Evolutionary conservation across 1,140 invertebrate genomes (phyloP).

Genomic region (Bactericera cockerelli): DNA sequence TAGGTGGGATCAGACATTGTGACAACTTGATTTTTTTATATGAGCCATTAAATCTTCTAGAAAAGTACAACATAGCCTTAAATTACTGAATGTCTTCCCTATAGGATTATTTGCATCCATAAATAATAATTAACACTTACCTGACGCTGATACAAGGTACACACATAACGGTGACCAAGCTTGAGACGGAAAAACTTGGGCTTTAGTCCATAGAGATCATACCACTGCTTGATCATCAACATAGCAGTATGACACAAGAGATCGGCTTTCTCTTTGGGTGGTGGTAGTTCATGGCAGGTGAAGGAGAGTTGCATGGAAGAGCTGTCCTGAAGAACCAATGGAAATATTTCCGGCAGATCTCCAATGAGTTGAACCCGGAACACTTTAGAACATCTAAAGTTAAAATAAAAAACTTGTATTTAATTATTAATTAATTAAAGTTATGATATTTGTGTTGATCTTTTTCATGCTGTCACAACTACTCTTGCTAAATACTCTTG

Average conservation of each 20-base stretch:
- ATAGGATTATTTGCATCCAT: too few species aligned
- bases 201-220: conserved; percentile 30
- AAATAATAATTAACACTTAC: neutral
- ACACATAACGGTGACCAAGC: conserved; percentile 33
- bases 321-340: conserved; percentile 30
- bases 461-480: too few species aligned
- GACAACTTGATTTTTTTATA: too few species aligned
- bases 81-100: too few species aligned
- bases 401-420: too few species aligned
- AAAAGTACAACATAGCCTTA: too few species aligned
- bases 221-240: conserved; percentile 35
- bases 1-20: too few species aligned
- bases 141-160: conserved; percentile 33
- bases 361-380: conserved; percentile 36
- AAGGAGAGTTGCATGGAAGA: conserved; percentile 26
- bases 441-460: too few species aligned
- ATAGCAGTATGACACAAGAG: conserved; percentile 32
- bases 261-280: conserved; percentile 32
- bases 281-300: conserved; percentile 28
- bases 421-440: too few species aligned
- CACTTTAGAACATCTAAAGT: conserved; percentile 32
- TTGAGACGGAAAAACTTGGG: neutral
- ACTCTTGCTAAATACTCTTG: too few species aligned
- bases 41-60: too few species aligned
- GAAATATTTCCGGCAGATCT: conserved; percentile 34